Evolutionary conservation across 2,888 invertebrate species (phyloP).

Genomic region (Anthophora plumipes): DNA sequence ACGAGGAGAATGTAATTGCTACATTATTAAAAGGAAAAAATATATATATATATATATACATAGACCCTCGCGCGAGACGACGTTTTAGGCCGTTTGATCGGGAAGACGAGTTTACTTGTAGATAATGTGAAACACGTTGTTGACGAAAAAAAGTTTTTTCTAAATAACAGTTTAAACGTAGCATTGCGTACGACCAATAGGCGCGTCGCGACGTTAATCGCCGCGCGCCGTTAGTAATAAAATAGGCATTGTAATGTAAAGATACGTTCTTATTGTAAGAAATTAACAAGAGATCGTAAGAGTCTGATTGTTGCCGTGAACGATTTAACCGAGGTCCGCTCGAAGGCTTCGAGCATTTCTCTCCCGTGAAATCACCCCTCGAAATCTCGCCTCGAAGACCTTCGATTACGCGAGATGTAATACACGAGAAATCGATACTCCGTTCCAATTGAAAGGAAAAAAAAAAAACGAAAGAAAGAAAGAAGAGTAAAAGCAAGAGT

Average conservation of each 20-base stretch:
- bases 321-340: slow-evolving; percentile 68
- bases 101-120: slow-evolving; percentile 79
- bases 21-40: too few species aligned
- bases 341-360: slow-evolving; percentile 61
- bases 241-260: slow-evolving; percentile 80
- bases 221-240: slow-evolving; percentile 77
- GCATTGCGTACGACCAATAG: slow-evolving; percentile 84
- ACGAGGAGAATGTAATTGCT: slow-evolving; percentile 29
- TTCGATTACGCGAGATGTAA: slow-evolving; percentile 2
- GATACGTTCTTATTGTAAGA: slow-evolving; percentile 79
- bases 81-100: slow-evolving; percentile 71
- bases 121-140: slow-evolving; percentile 79
- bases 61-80: slow-evolving; percentile 58
- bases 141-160: slow-evolving; percentile 81
- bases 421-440: slow-evolving; percentile 18
- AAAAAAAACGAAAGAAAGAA: background rate
- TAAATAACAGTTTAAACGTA: slow-evolving; percentile 81
- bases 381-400: slow-evolving; percentile 15
- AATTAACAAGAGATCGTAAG: slow-evolving; percentile 75
- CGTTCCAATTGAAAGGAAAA: slow-evolving; percentile 15
- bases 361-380: slow-evolving; percentile 21
- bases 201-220: slow-evolving; percentile 75
- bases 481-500: background rate
- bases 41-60: slow-evolving; percentile 33
- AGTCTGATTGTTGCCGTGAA: slow-evolving; percentile 76